Conservation (phyloP, 2,113 vertebrate genomes). For the Cyprinodon tularosa region DNA sequence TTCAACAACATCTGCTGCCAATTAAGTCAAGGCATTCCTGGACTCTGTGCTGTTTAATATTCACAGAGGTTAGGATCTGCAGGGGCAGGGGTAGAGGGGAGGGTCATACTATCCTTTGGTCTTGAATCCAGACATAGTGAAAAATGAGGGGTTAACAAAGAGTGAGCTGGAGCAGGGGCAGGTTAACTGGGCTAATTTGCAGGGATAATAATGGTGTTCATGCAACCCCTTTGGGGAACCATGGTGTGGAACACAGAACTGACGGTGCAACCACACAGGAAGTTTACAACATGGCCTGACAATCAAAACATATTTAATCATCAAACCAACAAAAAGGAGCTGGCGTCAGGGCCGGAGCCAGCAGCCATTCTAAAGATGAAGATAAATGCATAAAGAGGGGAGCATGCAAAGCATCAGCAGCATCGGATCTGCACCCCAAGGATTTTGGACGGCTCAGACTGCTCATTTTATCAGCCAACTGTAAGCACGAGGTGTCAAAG, state of each 20-base stretch:
- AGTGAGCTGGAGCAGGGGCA: constrained; percentile 64
- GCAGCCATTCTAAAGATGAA: constrained; percentile 65
- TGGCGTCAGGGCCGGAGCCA: constrained; percentile 58
- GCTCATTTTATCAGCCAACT: constrained; percentile 42
- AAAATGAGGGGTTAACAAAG: constrained; percentile 80
- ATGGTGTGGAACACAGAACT: constrained; percentile 60
- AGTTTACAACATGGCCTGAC: constrained; percentile 73
- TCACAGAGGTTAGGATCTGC: constrained; percentile 78
- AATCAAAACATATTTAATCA: constrained; percentile 80
- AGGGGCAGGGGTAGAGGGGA: constrained; percentile 45
- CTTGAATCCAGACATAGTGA: constrained; percentile 67
- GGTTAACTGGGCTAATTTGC: constrained; percentile 78
- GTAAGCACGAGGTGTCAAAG: constrained; percentile 34
- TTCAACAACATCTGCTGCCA: constrained; percentile 81
- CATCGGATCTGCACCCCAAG: constrained; percentile 46
- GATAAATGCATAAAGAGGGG: constrained; percentile 65
- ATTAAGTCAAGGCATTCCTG: constrained; percentile 78
- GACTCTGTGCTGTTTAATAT: constrained; percentile 81
- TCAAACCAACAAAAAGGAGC: constrained; percentile 62
- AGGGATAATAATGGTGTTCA: constrained; percentile 75
- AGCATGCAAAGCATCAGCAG: constrained; percentile 40
- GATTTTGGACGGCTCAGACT: constrained; percentile 11
- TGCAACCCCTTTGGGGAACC: constrained; percentile 64
- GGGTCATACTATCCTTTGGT: constrained; percentile 41
- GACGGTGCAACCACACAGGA: constrained; percentile 76